phyloP scores from a whole-genome alignment of 2,113 vertebrate genomes.

The Hippolais icterina region DNA sequence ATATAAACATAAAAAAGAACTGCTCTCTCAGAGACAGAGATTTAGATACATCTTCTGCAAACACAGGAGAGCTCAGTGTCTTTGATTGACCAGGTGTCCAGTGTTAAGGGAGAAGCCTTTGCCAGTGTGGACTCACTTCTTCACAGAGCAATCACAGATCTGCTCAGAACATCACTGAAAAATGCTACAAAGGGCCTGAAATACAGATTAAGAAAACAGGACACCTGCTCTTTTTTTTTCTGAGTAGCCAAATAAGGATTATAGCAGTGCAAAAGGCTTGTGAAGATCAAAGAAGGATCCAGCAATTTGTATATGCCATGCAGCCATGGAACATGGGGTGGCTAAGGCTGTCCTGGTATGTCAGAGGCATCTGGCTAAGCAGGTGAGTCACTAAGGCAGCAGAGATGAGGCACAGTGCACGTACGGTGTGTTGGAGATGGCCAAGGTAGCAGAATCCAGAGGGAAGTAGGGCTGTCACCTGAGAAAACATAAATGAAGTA shows the following conservation, averaged over 20 bases:
- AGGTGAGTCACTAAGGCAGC: neutral
- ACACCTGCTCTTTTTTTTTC: neutral
- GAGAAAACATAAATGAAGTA: constrained; percentile 58
- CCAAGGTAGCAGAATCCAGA: constrained; percentile 46
- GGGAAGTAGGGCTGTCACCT: constrained; percentile 27
- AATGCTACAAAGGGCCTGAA: neutral
- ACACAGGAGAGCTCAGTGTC: neutral
- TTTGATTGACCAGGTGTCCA: neutral
- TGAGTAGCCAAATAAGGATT: neutral
- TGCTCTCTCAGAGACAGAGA: neutral
- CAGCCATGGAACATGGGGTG: neutral
- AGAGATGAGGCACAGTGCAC: neutral
- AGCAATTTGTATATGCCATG: neutral
- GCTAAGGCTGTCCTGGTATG: neutral
- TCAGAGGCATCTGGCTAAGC: neutral
- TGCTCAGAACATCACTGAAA: neutral
- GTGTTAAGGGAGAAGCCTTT: neutral
- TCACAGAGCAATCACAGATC: neutral
- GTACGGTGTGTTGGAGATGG: constrained; percentile 22
- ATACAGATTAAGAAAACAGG: neutral
- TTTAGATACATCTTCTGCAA: neutral
- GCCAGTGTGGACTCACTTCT: neutral
- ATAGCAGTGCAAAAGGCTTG: neutral
- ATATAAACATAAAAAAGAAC: neutral
- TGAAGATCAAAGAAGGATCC: neutral